Evolutionary conservation across 1,140 invertebrate genomes (phyloP).

Genomic region (Helicoverpa zea): DNA sequence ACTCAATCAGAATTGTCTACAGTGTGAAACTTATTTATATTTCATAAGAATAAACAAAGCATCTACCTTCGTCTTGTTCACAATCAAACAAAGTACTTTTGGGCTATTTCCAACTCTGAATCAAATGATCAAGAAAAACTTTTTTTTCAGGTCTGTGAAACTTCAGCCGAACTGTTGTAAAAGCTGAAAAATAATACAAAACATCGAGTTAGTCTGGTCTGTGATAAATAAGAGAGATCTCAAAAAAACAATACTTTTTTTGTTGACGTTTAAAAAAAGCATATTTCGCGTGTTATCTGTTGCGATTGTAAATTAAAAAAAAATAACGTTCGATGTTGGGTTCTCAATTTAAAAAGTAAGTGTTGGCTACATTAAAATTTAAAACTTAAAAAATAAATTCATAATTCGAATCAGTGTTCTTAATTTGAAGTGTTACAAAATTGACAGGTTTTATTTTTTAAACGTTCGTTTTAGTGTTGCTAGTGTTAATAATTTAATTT

Average conservation of each 20-base stretch:
- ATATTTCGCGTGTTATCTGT: conserved; percentile 75
- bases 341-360: conserved; percentile 75
- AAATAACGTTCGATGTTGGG: conserved; percentile 73
- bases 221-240: conserved; percentile 77
- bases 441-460: neutral
- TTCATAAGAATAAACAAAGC: neutral
- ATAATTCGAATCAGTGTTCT: conserved; percentile 29
- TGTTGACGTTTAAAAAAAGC: conserved; percentile 54
- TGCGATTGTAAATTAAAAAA: conserved; percentile 64
- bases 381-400: conserved; percentile 4
- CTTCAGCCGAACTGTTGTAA: conserved; percentile 8
- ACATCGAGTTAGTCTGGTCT: conserved; percentile 72
- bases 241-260: conserved; percentile 54
- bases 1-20: neutral
- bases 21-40: no score
- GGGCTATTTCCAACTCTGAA: conserved; percentile 6
- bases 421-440: conserved; percentile 43
- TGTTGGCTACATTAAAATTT: conserved; percentile 39
- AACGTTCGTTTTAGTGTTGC: conserved; percentile 26
- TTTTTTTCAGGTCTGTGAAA: conserved; percentile 44
- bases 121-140: conserved; percentile 12
- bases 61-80: no score
- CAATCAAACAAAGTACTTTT: conserved; percentile 42
- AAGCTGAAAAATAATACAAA: conserved; percentile 33
- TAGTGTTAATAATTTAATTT: conserved; percentile 51